Base-by-base conservation (phyloP, 2,888 invertebrate genomes). In the Hypsopygia costalis region DNA sequence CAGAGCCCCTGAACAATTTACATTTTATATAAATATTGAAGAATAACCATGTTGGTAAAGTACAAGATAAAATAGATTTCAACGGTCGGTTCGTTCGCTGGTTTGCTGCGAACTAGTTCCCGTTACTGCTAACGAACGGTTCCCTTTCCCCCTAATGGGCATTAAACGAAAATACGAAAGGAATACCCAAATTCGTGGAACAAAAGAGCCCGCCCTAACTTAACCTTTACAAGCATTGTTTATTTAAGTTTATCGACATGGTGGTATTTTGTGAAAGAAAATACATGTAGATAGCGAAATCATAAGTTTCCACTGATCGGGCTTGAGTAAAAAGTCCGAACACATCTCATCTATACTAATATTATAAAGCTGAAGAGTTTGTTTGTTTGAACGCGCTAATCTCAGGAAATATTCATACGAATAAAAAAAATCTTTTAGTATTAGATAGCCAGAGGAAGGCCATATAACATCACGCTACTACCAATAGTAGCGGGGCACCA, bases 11-110 rank as follows among this genome's bases (percentile, higher is more conserved):
- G 60, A 56, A 69, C 75, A 76, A 79, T 76, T 75, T 76, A 66
- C 69, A 75, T 73, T 69, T 73, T 65, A 59, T 69, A 73, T 75
- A 69, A 77, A 76, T 76, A 72, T 70, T 76, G 57, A 66, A 69
- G 55, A 65, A 65, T 61, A 62, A 58, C 56, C 51, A 61, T 52
- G 56, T 51, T 53, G 38, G 57, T 58, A 55, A 60, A 57, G 54
- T 55, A 59, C 49, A 46, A 58, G 49, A 60, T 55, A 53, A 58
- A 62, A 65, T 58, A 59, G 52, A 62, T 55, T 49, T 49, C 39
- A 43, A 43, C 47, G 46, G 43, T 41, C 41, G 48, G 51, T 47
- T 41, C 51, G 46, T 10, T 33, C 21, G 2, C 16, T 11, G 29
- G 10, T 5, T 31, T 11, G 11, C 3, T 31, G 12, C 6, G 1